These are phyloP conservation scores for Oxyruncus cristatus DNA, from an alignment of 2,113 vertebrate genomes.

Conservation along the genomic window DNA sequence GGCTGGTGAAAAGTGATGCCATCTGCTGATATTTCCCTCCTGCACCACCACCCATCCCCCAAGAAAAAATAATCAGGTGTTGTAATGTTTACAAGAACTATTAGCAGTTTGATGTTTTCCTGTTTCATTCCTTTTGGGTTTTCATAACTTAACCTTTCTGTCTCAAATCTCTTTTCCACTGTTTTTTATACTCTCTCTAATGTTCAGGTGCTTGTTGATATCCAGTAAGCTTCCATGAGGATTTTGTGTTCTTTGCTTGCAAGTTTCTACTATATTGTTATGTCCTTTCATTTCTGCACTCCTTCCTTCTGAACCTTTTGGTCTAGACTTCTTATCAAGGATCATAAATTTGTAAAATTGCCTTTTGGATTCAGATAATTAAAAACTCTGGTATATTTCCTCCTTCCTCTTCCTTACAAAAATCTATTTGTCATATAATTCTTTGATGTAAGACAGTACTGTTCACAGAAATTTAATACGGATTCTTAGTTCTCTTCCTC, in stretches of 20 bases:
- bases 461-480: background rate
- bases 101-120: background rate
- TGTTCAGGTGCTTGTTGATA: background rate
- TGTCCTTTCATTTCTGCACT: background rate
- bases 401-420: background rate
- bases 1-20: background rate
- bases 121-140: background rate
- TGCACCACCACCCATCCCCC: fast-evolving
- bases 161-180: background rate
- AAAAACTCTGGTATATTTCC: background rate
- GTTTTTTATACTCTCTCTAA: background rate
- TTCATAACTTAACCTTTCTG: background rate
- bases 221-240: background rate
- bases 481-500: background rate
- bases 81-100: background rate
- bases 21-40: background rate
- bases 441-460: background rate
- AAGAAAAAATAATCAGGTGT: background rate
- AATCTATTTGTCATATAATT: background rate
- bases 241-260: background rate
- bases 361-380: background rate
- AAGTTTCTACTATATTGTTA: background rate
- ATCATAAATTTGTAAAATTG: background rate
- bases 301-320: background rate
- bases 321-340: background rate